Conservation (phyloP, 1,140 invertebrate genomes). For the Drosophila truncata region DNA sequence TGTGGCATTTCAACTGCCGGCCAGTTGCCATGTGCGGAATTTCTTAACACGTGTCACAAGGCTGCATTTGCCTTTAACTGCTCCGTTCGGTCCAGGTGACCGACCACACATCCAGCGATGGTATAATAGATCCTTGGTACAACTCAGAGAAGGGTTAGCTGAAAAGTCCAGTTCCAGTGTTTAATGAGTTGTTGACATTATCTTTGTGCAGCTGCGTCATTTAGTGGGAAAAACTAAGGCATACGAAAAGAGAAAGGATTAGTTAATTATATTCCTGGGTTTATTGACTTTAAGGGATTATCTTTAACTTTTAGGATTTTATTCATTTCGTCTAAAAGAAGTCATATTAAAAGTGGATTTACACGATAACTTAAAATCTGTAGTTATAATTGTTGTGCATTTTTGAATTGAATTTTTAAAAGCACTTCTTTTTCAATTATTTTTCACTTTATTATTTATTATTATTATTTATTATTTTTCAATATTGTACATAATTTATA, state of each 20-base stretch:
- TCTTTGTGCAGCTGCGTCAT: neutral
- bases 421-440: no score
- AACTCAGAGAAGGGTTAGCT: neutral
- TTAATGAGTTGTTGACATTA: constrained; percentile 25
- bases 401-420: neutral
- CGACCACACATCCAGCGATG: constrained; percentile 22
- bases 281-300: neutral
- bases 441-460: no score
- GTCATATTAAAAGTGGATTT: neutral
- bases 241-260: constrained; percentile 7
- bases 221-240: neutral
- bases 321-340: neutral
- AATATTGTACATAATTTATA: no score
- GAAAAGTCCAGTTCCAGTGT: neutral
- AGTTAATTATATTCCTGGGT: neutral
- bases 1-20: constrained; percentile 71
- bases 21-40: constrained; percentile 73
- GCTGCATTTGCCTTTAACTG: constrained; percentile 56
- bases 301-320: neutral
- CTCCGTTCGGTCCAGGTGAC: neutral
- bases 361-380: neutral
- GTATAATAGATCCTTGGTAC: constrained; percentile 24
- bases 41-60: constrained; percentile 76
- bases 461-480: no score
- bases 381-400: no score